Conservation (phyloP, 2,113 vertebrate genomes). For the Melospiza melodia region DNA sequence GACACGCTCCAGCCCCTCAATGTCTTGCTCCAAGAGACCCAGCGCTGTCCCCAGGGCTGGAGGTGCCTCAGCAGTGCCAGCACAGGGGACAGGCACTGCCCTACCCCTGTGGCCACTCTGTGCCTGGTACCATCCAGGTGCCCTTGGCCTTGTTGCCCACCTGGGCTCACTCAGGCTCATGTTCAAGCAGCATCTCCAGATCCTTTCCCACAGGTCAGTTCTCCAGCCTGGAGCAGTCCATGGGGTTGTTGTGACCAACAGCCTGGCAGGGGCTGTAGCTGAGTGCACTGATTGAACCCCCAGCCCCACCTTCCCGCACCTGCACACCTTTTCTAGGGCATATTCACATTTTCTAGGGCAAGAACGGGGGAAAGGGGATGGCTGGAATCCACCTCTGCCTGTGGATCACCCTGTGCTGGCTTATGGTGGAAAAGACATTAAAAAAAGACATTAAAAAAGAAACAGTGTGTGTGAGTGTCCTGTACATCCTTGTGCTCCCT, state of each 20-base stretch:
- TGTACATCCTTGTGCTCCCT: background rate
- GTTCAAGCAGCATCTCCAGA: background rate
- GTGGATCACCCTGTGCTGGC: background rate
- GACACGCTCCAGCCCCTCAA: accelerated
- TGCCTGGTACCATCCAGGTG: background rate
- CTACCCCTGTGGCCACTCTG: background rate
- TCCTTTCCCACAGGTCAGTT: background rate
- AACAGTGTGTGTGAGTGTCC: background rate
- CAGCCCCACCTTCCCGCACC: background rate
- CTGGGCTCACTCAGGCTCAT: background rate
- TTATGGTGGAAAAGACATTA: background rate
- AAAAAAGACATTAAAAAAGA: background rate
- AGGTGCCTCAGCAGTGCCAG: background rate
- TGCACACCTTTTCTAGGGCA: background rate
- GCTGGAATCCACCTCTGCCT: background rate
- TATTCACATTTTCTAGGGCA: background rate
- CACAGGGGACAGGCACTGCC: background rate
- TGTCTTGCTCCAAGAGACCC: background rate
- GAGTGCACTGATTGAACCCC: background rate
- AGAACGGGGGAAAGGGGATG: accelerated
- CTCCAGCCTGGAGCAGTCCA: background rate
- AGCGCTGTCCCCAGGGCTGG: background rate
- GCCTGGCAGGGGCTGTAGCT: background rate
- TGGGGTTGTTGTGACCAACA: background rate
- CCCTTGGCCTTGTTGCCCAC: background rate